phyloP scores from a whole-genome alignment of 1,140 invertebrate genomes.

The Zeugodacus cucurbitae region DNA sequence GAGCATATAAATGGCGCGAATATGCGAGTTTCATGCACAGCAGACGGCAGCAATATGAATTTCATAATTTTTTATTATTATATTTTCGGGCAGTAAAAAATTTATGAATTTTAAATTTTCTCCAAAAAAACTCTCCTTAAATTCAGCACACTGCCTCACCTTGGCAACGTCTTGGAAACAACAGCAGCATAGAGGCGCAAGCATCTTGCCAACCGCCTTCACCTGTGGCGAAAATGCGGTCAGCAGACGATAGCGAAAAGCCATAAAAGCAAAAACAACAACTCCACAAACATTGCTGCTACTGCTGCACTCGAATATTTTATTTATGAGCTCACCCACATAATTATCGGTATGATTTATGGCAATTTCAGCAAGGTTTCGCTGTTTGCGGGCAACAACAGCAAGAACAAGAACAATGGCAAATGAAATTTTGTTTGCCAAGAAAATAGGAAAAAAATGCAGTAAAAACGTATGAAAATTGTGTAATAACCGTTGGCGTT shows the following conservation, averaged over 20 bases:
- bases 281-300: neutral
- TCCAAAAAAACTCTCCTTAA: neutral
- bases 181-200: neutral
- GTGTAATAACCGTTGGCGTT: neutral
- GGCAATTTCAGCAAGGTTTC: neutral
- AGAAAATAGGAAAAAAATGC: neutral
- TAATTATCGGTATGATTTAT: constrained; percentile 13
- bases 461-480: neutral
- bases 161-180: neutral
- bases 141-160: neutral
- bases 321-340: constrained; percentile 15
- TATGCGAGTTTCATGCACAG: neutral
- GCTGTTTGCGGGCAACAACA: neutral
- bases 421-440: neutral
- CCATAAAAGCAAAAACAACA: neutral
- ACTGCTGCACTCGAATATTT: neutral
- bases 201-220: neutral
- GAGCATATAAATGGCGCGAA: neutral
- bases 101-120: neutral
- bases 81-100: no score
- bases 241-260: neutral
- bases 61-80: neutral
- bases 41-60: neutral
- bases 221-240: neutral
- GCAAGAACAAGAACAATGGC: neutral